phyloP scores from a whole-genome alignment of 2,888 invertebrate genomes.

The Stenurella melanura region DNA sequence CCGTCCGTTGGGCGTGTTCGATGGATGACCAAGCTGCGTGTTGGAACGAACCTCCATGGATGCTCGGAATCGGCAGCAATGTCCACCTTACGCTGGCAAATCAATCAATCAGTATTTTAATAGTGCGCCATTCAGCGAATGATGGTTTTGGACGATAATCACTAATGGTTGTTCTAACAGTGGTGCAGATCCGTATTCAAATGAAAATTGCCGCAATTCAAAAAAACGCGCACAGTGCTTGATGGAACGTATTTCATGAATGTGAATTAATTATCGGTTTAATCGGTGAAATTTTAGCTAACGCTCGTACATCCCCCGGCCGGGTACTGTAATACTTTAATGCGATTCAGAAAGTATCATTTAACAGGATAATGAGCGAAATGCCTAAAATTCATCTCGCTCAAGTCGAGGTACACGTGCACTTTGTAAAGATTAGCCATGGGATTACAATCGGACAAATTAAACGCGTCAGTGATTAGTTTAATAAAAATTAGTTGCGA shows the following conservation, averaged over 20 bases:
- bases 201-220: neutral
- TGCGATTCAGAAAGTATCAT: constrained; percentile 32
- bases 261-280: constrained; percentile 21
- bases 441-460: constrained; percentile 70
- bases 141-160: neutral
- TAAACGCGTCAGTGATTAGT: constrained; percentile 71
- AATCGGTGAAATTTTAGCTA: constrained; percentile 20
- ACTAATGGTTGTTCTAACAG: neutral
- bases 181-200: neutral
- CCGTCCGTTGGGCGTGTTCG: no score
- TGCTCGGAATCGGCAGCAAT: no score
- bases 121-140: no score
- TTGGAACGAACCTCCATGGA: no score
- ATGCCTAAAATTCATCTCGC: constrained; percentile 68
- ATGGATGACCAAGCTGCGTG: no score
- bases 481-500: constrained; percentile 69
- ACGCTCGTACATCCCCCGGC: constrained; percentile 16
- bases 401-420: constrained; percentile 65
- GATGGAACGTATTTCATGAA: constrained; percentile 6
- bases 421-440: constrained; percentile 72
- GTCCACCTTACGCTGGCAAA: no score
- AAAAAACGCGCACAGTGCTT: constrained; percentile 2
- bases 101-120: no score
- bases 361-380: constrained; percentile 51
- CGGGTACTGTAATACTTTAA: constrained; percentile 40